Evolutionary conservation across 1,140 invertebrate species (phyloP), one percentile per base, ranked within the genome.

Genomic region (Geopemphigus sp.): DNA sequence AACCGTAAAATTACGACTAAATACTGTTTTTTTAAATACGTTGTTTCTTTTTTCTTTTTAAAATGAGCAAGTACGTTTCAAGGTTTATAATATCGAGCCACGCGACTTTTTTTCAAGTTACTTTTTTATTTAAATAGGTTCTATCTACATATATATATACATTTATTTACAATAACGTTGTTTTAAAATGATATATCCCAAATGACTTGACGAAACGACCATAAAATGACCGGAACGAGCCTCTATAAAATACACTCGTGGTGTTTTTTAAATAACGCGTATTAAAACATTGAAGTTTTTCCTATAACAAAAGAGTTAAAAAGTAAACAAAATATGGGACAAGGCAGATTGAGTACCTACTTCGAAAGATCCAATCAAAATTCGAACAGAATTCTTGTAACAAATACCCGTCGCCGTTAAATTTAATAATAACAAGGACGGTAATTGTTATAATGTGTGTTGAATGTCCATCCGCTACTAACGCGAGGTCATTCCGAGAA

Each of bases 1-100:
- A 66, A 45, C 32, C 63, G 63, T 66, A 50, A 68, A 68, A 68
- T 68, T 17, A 50, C 22, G 45, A 68, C 24, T 14, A 47, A 50
- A 66, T 66, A 66, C 14, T 66, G 4, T 1, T 66, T 66, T 64
- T 39, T 39, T 66, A 66, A 45, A 12, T 50, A 54, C 15, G 4
- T 54, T 39, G 32, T 68, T 47, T 68, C 4, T 68, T 47, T 22
- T 24, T 50, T 19, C 6, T 68, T 68, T 47, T 47, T 12, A n/a
- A n/a, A 8, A 22, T 15, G 6, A 68, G 12, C 1, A 39, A 39
- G 22, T 50, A 68, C 4, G 47, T 68, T 68, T 68, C 66, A 68
- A 68, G 66, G 66, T 24, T 68, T 68, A 39, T 39, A 68, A 26
- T 68, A 66, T 47, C 0, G 4, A 45, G 22, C 39, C 0, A 14